Evolutionary conservation across 1,140 invertebrate species (phyloP).

Genomic region (Yoshiicerus persimilis): DNA sequence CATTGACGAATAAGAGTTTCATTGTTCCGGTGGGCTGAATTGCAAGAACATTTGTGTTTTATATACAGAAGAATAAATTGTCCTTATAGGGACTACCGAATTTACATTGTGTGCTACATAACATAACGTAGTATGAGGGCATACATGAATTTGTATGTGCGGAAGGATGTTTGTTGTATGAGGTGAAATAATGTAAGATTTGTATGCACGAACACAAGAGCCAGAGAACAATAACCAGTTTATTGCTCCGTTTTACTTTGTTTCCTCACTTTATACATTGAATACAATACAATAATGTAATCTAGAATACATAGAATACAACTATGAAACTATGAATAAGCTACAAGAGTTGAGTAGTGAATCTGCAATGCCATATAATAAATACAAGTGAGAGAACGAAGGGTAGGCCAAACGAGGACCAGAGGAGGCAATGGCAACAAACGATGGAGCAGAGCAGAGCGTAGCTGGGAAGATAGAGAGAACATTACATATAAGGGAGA

Average conservation of each 20-base stretch:
- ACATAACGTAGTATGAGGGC: neutral
- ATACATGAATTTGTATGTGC: neutral
- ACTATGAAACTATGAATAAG: neutral
- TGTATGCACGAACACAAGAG: neutral
- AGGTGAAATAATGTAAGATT: constrained; percentile 8
- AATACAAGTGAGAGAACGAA: neutral
- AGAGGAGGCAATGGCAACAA: neutral
- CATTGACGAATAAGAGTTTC: neutral
- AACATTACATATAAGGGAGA: neutral
- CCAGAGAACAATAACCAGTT: constrained; percentile 16
- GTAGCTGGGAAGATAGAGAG: neutral
- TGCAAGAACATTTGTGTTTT: neutral
- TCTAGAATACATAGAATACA: neutral
- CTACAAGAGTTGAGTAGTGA: neutral
- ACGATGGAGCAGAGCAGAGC: too few relatives aligned
- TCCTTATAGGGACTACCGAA: neutral
- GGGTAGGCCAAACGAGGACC: neutral
- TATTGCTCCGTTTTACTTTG: constrained; percentile 13
- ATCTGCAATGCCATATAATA: neutral
- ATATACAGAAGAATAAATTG: too few relatives aligned
- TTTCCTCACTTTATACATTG: neutral
- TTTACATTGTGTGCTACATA: neutral
- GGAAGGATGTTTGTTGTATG: neutral
- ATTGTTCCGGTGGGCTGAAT: neutral
- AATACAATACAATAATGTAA: constrained; percentile 6